These are phyloP conservation scores for Mythimna albipuncta DNA, from an alignment of 2,888 invertebrate genomes.

Conservation along the genomic window DNA sequence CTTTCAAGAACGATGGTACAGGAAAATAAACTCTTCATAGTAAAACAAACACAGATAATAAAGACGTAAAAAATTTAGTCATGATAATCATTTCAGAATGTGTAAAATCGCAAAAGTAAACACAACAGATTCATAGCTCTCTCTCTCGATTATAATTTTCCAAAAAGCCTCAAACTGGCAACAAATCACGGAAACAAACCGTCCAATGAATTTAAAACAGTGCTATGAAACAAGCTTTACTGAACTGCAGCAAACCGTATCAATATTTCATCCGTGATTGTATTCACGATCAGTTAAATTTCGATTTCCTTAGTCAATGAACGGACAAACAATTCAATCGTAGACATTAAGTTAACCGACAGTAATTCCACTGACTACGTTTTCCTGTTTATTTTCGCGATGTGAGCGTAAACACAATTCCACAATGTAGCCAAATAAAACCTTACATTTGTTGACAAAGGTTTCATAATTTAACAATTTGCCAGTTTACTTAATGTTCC, in stretches of 20 bases:
- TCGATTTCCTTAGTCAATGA: constrained; percentile 62
- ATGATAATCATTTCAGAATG: neutral
- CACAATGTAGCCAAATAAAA: constrained; percentile 60
- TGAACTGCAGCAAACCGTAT: constrained; percentile 29
- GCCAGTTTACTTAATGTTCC: constrained; percentile 46
- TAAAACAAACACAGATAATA: neutral
- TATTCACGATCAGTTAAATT: constrained; percentile 60
- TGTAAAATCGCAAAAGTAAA: neutral
- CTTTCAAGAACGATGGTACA: neutral
- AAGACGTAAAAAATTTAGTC: no score
- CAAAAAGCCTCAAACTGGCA: constrained; percentile 9
- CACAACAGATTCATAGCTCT: neutral
- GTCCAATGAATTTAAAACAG: constrained; percentile 22
- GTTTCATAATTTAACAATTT: constrained; percentile 68
- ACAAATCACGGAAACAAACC: constrained; percentile 9
- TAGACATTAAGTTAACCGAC: constrained; percentile 64
- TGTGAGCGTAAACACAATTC: constrained; percentile 62
- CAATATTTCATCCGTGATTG: constrained; percentile 43
- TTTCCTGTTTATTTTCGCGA: constrained; percentile 65
- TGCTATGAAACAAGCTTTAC: constrained; percentile 9
- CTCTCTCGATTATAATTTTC: neutral
- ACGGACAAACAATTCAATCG: constrained; percentile 64
- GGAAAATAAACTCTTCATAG: neutral
- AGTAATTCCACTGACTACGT: constrained; percentile 58
- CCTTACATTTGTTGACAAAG: constrained; percentile 63